Base-by-base conservation (phyloP, 2,888 invertebrate genomes). In the Choristoneura rosaceana region DNA sequence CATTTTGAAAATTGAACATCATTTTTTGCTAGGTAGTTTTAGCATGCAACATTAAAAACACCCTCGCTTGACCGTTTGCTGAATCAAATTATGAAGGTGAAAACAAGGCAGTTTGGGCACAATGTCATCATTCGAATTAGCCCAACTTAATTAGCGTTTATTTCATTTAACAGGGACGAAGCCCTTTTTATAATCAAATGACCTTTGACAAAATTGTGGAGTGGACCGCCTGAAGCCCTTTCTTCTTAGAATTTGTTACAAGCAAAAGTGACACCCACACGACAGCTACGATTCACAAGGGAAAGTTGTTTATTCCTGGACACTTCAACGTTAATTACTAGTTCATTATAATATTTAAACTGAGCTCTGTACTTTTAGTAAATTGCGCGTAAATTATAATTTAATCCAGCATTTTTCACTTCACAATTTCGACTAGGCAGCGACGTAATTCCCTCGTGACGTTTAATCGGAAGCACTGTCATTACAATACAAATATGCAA, bases 71-170 rank as follows among this genome's bases (percentile, higher is more conserved):
- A 33, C 55, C 43, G 15, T 17, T 45, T 34, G 33, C 69, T 50
- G 67, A 71, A 71, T 68, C 63, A 43, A 43, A 71, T 67, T 69
- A 64, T 33, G 59, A 47, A 68, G 63, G 68, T 68, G 68, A 69
- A 71, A 71, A 71, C 59, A 50, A 50, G 63, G n/a, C 73, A 69
- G 55, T 47, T 41, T 63, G 64, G 50, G 64, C 43, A 64, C 45
- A 67, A 71, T 50, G 68, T 52, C 69, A 50, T 63, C 61, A 66
- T 70, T 70, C 38, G 50, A 68, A 73, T 73, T 68, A 73, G n/a
- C 41, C 50, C 59, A 71, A 68, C 63, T 63, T 69, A 73, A 73
- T 73, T 69, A 73, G 73, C 59, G 73, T 63, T 73, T 69, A 69
- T 73, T 73, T 64, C 73, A 64, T 64, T 73, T 64, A 69, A 69